These are phyloP conservation scores for Alloscopus bannaensis DNA, from an alignment of 2,888 invertebrate species.

Conservation along the genomic window DNA sequence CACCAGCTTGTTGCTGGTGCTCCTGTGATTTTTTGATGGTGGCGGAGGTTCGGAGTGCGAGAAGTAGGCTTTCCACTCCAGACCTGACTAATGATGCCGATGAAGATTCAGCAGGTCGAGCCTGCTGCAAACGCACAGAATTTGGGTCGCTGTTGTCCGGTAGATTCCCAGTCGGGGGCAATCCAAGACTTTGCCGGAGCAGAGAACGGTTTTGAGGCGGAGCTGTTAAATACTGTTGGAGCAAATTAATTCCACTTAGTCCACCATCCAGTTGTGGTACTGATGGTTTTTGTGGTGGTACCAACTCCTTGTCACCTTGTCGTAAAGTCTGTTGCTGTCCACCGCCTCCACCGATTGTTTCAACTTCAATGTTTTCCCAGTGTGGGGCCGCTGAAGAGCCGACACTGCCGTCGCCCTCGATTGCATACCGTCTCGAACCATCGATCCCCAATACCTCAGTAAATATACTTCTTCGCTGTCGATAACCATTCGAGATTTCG, in stretches of 20 bases:
- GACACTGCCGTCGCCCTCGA: conserved; percentile 25
- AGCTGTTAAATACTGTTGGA: too few species aligned
- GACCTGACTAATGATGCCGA: background rate
- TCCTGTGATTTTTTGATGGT: background rate
- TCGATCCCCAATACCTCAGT: conserved; percentile 5
- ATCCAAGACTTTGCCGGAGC: too few species aligned
- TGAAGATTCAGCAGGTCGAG: background rate
- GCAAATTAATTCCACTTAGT: too few species aligned
- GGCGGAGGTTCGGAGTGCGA: background rate
- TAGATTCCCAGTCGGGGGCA: too few species aligned
- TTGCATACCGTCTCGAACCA: conserved; percentile 27
- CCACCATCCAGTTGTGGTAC: too few species aligned
- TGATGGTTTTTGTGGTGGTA: too few species aligned
- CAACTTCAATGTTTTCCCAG: conserved; percentile 8
- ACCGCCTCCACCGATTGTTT: too few species aligned
- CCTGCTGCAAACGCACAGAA: background rate
- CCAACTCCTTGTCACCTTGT: too few species aligned
- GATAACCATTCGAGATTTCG: background rate
- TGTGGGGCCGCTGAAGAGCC: background rate
- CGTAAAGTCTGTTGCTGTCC: too few species aligned
- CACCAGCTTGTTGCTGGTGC: too few species aligned
- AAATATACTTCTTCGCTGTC: conserved; percentile 46
- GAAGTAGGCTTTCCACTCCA: background rate
- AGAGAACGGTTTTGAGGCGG: too few species aligned
- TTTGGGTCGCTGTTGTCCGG: too few species aligned